Conservation (phyloP, 2,113 vertebrate genomes). For the Bujurquina vittata region DNA sequence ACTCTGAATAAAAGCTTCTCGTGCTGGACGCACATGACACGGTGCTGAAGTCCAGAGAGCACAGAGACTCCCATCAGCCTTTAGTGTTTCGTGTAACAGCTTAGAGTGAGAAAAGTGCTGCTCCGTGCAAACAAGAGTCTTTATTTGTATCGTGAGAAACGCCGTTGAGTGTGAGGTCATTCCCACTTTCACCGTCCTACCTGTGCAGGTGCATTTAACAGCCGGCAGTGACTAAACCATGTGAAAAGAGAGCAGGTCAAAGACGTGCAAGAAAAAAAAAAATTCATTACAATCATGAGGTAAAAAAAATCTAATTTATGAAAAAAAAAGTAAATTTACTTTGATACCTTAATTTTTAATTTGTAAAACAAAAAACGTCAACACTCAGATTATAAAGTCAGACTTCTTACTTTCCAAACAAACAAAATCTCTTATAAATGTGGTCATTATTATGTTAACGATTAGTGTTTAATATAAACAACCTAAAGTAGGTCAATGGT, state of each 20-base stretch:
- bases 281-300: neutral
- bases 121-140: neutral
- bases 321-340: neutral
- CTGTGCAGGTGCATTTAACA: neutral
- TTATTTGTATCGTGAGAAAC: neutral
- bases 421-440: too few species aligned
- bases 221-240: neutral
- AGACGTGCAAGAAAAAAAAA: neutral
- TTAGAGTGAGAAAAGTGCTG: constrained; percentile 17
- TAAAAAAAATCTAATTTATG: neutral
- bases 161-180: neutral
- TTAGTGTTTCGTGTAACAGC: constrained; percentile 57
- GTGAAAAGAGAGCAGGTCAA: neutral
- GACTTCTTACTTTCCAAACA: too few species aligned
- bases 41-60: constrained; percentile 35
- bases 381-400: too few species aligned
- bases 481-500: too few species aligned
- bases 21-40: neutral
- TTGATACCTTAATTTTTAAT: fast-evolving
- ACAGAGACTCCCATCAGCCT: neutral
- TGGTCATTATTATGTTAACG: too few species aligned
- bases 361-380: too few species aligned
- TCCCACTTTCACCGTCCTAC: neutral
- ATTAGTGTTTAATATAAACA: too few species aligned
- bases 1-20: constrained; percentile 26